phyloP scores from a whole-genome alignment of 2,797 vertebrate species.

The Zenarchopterus dispar region DNA sequence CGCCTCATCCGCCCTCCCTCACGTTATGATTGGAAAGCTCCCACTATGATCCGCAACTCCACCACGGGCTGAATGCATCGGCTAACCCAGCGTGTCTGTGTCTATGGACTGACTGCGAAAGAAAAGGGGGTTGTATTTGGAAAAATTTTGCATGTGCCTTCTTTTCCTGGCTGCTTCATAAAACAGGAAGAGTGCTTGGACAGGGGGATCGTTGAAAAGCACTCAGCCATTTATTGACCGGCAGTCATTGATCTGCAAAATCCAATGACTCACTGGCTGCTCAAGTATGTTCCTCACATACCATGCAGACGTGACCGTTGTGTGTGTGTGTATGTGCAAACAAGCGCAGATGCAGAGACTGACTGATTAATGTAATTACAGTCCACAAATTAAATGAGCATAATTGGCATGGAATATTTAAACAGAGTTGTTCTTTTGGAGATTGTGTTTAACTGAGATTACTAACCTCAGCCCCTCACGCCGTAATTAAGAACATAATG shows the following conservation, averaged over 20 bases:
- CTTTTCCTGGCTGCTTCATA: conserved; percentile 62
- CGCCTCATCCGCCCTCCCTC: conserved; percentile 62
- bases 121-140: conserved; percentile 23
- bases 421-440: conserved; percentile 25
- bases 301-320: conserved; percentile 45
- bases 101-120: conserved; percentile 21
- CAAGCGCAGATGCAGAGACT: conserved; percentile 44
- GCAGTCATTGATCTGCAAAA: conserved; percentile 73
- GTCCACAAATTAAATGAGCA: conserved; percentile 49
- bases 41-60: conserved; percentile 55
- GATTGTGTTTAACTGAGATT: conserved; percentile 40
- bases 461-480: conserved; percentile 22
- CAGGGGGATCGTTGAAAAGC: conserved; percentile 71
- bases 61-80: conserved; percentile 57
- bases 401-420: conserved; percentile 43
- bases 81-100: conserved; percentile 48
- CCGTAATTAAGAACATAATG: conserved; percentile 38
- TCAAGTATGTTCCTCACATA: conserved; percentile 66
- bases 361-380: conserved; percentile 59
- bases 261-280: conserved; percentile 68
- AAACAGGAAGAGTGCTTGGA: conserved; percentile 48
- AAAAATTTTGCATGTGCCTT: conserved; percentile 63
- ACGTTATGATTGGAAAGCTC: conserved; percentile 57
- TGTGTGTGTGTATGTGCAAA: conserved; percentile 42
- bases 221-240: conserved; percentile 74